A percentile compares a stretch with the other conserved stretches of the same genome.
These are phyloP conservation scores for Pardosa pseudoannulata DNA, from an alignment of 2,888 invertebrate species.

Conservation along the genomic window DNA sequence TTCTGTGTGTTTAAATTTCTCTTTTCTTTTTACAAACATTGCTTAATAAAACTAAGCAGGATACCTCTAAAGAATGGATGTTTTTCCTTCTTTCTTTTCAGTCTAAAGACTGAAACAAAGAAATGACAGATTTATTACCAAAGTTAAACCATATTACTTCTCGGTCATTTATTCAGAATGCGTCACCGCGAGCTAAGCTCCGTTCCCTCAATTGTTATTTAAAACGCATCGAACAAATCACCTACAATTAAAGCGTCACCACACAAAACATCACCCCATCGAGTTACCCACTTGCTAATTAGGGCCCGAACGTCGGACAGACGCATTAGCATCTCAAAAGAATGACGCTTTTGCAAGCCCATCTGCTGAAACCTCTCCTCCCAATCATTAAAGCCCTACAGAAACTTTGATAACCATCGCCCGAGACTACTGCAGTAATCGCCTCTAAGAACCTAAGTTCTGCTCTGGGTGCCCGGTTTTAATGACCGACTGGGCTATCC, in stretches of 20 bases:
- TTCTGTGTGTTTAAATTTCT: too few relatives aligned
- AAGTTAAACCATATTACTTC: too few relatives aligned
- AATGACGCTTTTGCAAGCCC: not conserved
- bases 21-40: too few relatives aligned
- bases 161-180: too few relatives aligned
- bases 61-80: too few relatives aligned
- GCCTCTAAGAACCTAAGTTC: constrained; percentile 18
- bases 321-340: constrained; percentile 54
- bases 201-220: not conserved
- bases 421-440: constrained; percentile 19
- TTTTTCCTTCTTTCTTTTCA: too few relatives aligned
- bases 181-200: too few relatives aligned
- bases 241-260: not conserved
- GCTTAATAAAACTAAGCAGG: too few relatives aligned
- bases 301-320: not conserved
- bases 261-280: not conserved
- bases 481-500: constrained; percentile 36
- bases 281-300: constrained; percentile 13
- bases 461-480: constrained; percentile 38
- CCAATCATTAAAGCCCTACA: constrained; percentile 37
- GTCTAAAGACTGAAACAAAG: too few relatives aligned
- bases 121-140: too few relatives aligned
- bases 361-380: constrained; percentile 29
- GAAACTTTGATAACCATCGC: constrained; percentile 48
- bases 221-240: not conserved